Evolutionary conservation across 1,140 invertebrate species (phyloP), one percentile per base, ranked within the genome.

Genomic region (Caerostris darwini): DNA sequence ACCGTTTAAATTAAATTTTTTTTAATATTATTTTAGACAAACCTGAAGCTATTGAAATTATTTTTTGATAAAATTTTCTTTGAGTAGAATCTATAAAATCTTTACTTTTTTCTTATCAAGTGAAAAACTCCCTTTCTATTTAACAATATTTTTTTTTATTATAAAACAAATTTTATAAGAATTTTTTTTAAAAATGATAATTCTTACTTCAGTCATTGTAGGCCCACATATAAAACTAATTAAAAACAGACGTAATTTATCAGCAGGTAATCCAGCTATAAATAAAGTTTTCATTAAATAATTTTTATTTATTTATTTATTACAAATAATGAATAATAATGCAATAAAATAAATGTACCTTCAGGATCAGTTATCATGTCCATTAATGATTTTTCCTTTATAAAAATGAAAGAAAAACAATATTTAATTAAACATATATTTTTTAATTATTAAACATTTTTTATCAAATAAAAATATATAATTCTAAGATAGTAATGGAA

Each of bases 231-330:
- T 97, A 95, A 98, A 99, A 96, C 98, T 98, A 95, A 99, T 99
- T 69, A 99, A 97, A 96, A 99, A 99, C 7, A 99, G 96, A 71
- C 99, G 96, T 95, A 99, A 97, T 96, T 99, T 99, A 95, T 99
- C 99, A 95, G 99, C 98, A 0, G 98, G 97, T 34, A 97, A 97
- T 5, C 99, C 99, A 94, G 97, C 98, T 95, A 57, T 19, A 90
- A 53, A 56, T 2, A 71, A 12, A 71, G 82, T 12, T 82, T 50
- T 8, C 50, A 34, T 58, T 4, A 10, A 61, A 90, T 56, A 67
- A 86, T 67, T 93, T 92, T 12, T 19, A 64, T 67, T 50, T 7
- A 64, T 67, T 50, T 7, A 34, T 34, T 34, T 34, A 34, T 34
- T 34, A 34, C 34, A 34, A 34, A 34, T 34, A 34, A 56, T 19